Base-by-base conservation (phyloP, 2,113 vertebrate species). In the Chloroceryle aenea region DNA sequence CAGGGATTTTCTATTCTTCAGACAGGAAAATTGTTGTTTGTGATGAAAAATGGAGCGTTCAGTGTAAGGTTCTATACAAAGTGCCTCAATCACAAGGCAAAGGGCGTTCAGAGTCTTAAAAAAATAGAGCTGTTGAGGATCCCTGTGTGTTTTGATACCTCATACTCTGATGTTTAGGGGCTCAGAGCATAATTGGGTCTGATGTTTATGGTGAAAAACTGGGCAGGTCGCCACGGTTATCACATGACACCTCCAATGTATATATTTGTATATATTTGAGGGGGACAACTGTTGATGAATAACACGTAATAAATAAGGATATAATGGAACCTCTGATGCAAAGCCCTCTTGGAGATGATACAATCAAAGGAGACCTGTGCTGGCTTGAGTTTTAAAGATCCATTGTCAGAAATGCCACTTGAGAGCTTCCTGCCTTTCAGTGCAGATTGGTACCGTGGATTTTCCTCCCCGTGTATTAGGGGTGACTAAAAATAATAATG, bases 261-360 rank as follows among this genome's bases (percentile, higher is more conserved):
- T 56, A 0, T 79, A 47, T 94, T 91, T 95, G 55, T 87, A 40
- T 40, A 40, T 40, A 40, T 52, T 22, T 36, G 59, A 38, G 81
- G 38, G 52, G 62, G 61, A 75, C 56, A 42, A 2, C 63, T 67
- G 5, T 9, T 74, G 75, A 74, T 93, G 79, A 90, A 90, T 77
- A 64, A 64, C 29, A 16, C n/a, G 48, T 47, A 81, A 92, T 90
- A 90, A 95, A 92, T 84, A 74, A 88, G 81, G 47, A 78, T 71
- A 77, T 77, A 84, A 71, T 0, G 8, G 47, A 94, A 42, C 87
- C 75, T 83, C 15, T 2, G 4, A 47, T 90, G 87, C 68, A 95
- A 95, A 97, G 88, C 64, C 83, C 38, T 95, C 76, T 95, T 95
- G 85, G 76, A 80, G 92, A 32, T 77, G 78, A 66, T 36, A 50